phyloP scores from a whole-genome alignment of 2,113 vertebrate species.

The Struthidea cinerea region DNA sequence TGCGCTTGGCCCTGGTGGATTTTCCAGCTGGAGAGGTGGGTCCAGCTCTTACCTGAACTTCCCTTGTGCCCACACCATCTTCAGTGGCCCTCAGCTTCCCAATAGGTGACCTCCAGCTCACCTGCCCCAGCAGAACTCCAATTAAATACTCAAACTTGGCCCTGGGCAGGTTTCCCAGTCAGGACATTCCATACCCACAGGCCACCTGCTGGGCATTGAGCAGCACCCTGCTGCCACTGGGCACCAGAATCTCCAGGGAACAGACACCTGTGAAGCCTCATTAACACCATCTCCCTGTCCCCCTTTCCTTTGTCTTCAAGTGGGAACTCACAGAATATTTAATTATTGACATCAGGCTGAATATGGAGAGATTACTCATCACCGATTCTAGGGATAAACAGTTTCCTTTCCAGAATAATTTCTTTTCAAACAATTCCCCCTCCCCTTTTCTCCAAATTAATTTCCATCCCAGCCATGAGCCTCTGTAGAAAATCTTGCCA shows the following conservation, averaged over 20 bases:
- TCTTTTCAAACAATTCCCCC: neutral
- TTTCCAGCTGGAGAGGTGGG: neutral
- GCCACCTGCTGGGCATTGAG: neutral
- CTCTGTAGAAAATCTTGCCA: conserved; percentile 9
- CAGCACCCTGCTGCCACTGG: neutral
- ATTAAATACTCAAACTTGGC: rapidly evolving
- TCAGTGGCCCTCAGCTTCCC: neutral
- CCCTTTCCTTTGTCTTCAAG: neutral
- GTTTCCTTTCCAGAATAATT: neutral
- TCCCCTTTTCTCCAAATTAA: neutral
- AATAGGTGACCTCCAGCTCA: rapidly evolving
- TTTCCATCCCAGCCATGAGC: neutral
- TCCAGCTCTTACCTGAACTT: neutral
- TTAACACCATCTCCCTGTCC: neutral
- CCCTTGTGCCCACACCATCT: neutral
- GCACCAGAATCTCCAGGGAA: neutral
- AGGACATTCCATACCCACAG: rapidly evolving
- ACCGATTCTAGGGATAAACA: neutral
- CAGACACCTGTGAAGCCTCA: neutral
- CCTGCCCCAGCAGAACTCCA: neutral
- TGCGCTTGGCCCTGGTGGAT: neutral
- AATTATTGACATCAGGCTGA: neutral
- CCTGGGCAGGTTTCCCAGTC: neutral
- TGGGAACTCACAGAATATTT: neutral
- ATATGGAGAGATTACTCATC: neutral